phyloP scores from a whole-genome alignment of 2,888 invertebrate species.

The Eucriotettix oculatus region DNA sequence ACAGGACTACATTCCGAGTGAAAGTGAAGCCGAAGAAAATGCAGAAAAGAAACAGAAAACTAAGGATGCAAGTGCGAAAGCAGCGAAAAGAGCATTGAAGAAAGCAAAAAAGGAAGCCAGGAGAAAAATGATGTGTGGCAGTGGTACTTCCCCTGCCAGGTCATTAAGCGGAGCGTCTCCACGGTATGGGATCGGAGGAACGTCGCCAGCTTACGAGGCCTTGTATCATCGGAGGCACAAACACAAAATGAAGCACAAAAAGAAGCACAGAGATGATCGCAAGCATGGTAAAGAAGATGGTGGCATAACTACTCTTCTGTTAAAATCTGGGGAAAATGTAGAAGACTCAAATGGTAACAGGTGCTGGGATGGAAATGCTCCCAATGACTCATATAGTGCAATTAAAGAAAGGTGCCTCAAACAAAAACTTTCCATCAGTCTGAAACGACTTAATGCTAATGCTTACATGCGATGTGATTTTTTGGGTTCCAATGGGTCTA shows the following conservation, averaged over 20 bases:
- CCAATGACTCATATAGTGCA: conserved; percentile 31
- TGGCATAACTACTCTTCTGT: no score
- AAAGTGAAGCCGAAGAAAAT: conserved; percentile 22
- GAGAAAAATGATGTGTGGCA: conserved; percentile 29
- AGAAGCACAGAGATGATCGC: conserved; percentile 49
- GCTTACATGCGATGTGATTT: conserved; percentile 39
- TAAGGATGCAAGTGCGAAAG: conserved; percentile 30
- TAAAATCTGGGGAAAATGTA: no score
- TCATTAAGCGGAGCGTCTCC: background rate
- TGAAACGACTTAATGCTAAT: conserved; percentile 52
- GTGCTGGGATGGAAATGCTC: conserved; percentile 18
- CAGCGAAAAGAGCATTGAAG: conserved; percentile 59
- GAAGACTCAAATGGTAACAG: background rate
- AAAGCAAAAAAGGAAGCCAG: conserved; percentile 66
- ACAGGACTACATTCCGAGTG: conserved; percentile 20
- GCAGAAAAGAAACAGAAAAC: conserved; percentile 12
- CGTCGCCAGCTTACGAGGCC: conserved; percentile 33
- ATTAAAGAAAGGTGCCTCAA: conserved; percentile 53
- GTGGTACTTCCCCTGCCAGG: background rate
- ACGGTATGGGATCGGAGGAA: conserved; percentile 34
- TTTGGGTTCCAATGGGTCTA: conserved; percentile 28
- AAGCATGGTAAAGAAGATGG: conserved; percentile 20
- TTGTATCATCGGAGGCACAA: conserved; percentile 26
- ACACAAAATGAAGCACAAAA: conserved; percentile 57
- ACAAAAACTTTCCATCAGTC: conserved; percentile 57